phyloP scores from a whole-genome alignment of 2,888 invertebrate species.

The Synanthedon andrenaeformis region DNA sequence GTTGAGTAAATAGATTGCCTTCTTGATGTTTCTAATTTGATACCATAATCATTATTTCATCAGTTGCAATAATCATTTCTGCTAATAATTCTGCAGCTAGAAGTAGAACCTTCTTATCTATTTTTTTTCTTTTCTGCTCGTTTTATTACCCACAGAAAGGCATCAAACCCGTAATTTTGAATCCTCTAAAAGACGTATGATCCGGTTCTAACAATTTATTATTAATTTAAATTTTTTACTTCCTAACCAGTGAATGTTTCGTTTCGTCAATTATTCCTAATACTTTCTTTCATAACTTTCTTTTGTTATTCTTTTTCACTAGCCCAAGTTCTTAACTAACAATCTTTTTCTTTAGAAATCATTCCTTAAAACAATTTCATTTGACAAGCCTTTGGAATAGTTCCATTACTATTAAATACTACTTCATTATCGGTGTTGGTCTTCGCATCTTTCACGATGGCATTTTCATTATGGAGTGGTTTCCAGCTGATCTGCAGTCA shows the following conservation, averaged over 20 bases:
- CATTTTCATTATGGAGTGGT: conserved; percentile 34
- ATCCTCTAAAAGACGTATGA: background rate
- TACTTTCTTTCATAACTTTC: background rate
- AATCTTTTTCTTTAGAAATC: too few species aligned
- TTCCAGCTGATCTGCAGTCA: conserved; percentile 55
- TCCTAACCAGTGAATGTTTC: background rate
- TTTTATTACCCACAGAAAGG: background rate
- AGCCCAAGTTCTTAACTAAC: too few species aligned
- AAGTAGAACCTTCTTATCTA: too few species aligned
- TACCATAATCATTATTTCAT: too few species aligned
- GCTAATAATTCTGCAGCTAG: too few species aligned
- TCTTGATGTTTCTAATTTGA: too few species aligned
- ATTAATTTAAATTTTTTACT: conserved; percentile 1
- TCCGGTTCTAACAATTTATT: conserved; percentile 1
- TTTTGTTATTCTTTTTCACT: background rate
- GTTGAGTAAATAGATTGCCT: too few species aligned
- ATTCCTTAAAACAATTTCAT: too few species aligned
- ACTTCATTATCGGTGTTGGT: conserved; percentile 2
- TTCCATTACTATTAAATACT: background rate
- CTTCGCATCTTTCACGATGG: conserved; percentile 19
- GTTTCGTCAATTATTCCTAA: background rate
- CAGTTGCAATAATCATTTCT: too few species aligned
- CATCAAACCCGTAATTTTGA: background rate
- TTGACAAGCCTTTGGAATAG: too few species aligned
- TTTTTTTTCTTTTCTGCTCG: too few species aligned